Base-by-base conservation (phyloP, 2,888 invertebrate species). In the Drosophila hamatofila region DNA sequence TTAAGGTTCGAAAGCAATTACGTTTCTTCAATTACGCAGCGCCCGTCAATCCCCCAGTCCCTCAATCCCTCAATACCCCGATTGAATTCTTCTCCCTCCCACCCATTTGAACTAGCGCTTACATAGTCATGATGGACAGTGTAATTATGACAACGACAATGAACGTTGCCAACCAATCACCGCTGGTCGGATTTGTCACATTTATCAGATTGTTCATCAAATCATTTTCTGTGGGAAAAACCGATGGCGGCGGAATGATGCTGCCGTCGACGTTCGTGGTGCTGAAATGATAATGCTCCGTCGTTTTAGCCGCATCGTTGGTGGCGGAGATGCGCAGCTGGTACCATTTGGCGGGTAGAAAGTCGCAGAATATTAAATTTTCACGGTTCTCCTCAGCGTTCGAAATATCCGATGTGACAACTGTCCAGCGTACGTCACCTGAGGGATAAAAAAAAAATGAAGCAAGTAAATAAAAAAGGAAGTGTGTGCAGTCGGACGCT, bases 251-350 rank as follows among this genome's bases (percentile, higher is more conserved):
- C 18, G 92, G 90, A 63, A 93, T 92, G 41, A 92, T 90, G 30
- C 90, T 89, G 16, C 95, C 95, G 78, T 94, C 94, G 0, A 94
- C 88, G 23, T 93, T 94, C 30, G 93, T 92, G 35, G 95, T 95
- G 49, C 94, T 94, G 83, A 95, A 94, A 87, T 95, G 94, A 83
- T 94, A 95, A 58, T 94, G 94, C 74, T 94, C 94, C 1, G 94
- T 93, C 54, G 94, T 94, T 93, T 94, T 94, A 1, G 95, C 95
- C 8, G 95, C 95, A 87, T 95, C 95, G 88, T 95, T 95, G 9
- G 94, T 94, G 30, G 94, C 95, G 0, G 94, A 94, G 46, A 95
- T 94, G 49, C 94, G 94, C 35, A 95, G 93, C 58, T 95, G 94
- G 90, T 95, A 95, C 91, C 95, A 94, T 51, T 94, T 94, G 1